Evolutionary conservation across 2,113 vertebrate genomes (phyloP).

Genomic region (Odocoileus hemionus): DNA sequence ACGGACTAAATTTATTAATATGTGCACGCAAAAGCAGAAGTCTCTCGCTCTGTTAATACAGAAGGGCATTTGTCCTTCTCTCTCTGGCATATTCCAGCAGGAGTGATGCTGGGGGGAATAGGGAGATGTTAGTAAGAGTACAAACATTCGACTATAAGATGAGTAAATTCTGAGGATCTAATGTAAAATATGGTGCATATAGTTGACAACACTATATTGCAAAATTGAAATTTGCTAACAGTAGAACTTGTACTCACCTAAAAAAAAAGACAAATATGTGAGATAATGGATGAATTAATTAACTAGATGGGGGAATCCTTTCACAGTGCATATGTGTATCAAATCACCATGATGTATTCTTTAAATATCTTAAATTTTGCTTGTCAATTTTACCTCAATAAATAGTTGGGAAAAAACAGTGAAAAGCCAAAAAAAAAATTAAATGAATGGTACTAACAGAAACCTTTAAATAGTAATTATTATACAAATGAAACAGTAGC

Average conservation of each 20-base stretch:
- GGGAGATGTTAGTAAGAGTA: background rate
- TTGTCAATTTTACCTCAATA: background rate
- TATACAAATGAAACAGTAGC: background rate
- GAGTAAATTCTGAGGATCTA: background rate
- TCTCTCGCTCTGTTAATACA: background rate
- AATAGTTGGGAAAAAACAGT: background rate
- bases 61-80: background rate
- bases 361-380: background rate
- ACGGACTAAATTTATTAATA: background rate
- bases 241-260: background rate
- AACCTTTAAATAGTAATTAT: background rate
- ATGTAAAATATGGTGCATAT: background rate
- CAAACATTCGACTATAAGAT: background rate
- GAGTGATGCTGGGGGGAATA: background rate
- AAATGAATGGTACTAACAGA: background rate
- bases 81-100: background rate
- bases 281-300: background rate
- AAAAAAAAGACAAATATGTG: background rate
- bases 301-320: background rate
- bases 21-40: background rate
- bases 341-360: background rate
- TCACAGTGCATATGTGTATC: background rate
- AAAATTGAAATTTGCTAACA: background rate
- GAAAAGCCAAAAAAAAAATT: background rate
- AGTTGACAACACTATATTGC: background rate